Evolutionary conservation across 2,797 vertebrate species (phyloP).

Genomic region (Pampus argenteus): DNA sequence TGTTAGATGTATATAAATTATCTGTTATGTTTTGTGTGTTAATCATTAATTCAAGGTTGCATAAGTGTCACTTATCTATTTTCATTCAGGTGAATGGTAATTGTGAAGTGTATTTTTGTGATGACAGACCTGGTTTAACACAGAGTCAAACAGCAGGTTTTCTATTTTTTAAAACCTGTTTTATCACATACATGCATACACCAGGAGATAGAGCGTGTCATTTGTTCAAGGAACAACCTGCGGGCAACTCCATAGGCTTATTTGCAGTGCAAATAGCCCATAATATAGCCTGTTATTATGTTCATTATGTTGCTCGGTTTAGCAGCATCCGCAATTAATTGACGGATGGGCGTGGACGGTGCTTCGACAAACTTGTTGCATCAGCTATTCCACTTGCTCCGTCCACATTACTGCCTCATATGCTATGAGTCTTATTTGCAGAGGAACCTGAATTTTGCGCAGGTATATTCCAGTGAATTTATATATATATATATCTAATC

Average conservation of each 20-base stretch:
- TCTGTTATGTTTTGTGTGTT: not conserved
- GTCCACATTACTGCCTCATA: not conserved
- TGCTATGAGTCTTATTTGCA: constrained; percentile 12
- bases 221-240: constrained; percentile 59
- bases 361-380: constrained; percentile 24
- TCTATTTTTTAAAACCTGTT: constrained; percentile 53
- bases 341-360: constrained; percentile 1
- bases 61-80: constrained; percentile 1
- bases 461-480: not conserved
- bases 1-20: not conserved
- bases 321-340: constrained; percentile 14
- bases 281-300: constrained; percentile 38
- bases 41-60: constrained; percentile 20
- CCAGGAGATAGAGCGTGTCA: constrained; percentile 25
- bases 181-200: constrained; percentile 23
- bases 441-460: not conserved
- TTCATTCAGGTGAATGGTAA: not conserved
- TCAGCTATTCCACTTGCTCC: constrained; percentile 6
- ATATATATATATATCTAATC: constrained; percentile 17
- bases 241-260: constrained; percentile 28
- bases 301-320: constrained; percentile 14
- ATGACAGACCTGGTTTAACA: not conserved
- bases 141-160: constrained; percentile 13
- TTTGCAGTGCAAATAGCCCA: constrained; percentile 63
- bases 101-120: too few relatives aligned